Conservation (phyloP, 2,113 vertebrate genomes). For the Argyrosomus japonicus region DNA sequence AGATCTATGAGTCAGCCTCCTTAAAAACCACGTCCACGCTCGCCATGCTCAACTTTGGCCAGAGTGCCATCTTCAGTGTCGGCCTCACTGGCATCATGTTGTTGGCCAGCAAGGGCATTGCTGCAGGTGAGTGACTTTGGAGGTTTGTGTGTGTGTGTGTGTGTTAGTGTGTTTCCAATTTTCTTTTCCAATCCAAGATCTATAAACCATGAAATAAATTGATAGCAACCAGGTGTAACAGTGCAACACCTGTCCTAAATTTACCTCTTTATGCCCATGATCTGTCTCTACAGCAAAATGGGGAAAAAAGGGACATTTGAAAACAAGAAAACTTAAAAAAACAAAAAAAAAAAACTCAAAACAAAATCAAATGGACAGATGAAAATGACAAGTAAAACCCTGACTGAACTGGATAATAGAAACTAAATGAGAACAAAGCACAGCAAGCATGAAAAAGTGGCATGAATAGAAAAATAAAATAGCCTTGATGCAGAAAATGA, state of each 20-base stretch:
- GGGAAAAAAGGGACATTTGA: conserved; percentile 10
- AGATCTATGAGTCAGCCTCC: conserved; percentile 92
- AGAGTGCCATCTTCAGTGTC: conserved; percentile 93
- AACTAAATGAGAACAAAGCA: conserved; percentile 67
- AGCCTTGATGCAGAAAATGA: conserved; percentile 72
- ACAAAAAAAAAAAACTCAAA: conserved; percentile 36
- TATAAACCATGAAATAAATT: conserved; percentile 8
- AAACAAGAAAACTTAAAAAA: conserved; percentile 35
- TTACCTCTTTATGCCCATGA: conserved; percentile 1
- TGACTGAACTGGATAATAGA: conserved; percentile 61
- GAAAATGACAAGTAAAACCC: conserved; percentile 55
- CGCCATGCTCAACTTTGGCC: conserved; percentile 97
- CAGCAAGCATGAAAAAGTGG: conserved; percentile 68
- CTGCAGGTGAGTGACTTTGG: conserved; percentile 86
- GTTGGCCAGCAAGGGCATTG: conserved; percentile 95
- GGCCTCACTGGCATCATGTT: conserved; percentile 95
- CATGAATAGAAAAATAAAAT: conserved; percentile 68
- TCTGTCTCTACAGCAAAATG: conserved; percentile 21
- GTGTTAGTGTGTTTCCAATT: neutral
- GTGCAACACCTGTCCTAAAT: conserved; percentile 14
- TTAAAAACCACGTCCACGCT: conserved; percentile 96
- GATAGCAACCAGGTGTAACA: neutral
- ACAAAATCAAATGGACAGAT: conserved; percentile 54
- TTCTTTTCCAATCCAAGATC: neutral
- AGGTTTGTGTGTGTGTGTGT: neutral